phyloP scores from a whole-genome alignment of 1,140 invertebrate genomes.

The Neotoxoptera formosana region DNA sequence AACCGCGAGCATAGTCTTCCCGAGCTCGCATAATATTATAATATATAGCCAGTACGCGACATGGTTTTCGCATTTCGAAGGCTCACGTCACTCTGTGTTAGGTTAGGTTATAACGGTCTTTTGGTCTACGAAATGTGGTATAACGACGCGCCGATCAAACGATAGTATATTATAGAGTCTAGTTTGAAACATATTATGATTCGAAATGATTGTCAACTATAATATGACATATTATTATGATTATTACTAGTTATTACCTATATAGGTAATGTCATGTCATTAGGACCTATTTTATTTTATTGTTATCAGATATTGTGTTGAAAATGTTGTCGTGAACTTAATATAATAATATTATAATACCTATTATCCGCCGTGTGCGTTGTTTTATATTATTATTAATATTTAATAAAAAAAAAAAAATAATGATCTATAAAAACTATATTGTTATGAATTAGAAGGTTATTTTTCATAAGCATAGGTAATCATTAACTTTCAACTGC shows the following conservation, averaged over 20 bases:
- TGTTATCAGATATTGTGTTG: not conserved
- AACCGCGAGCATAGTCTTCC: not conserved
- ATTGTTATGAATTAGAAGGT: not conserved
- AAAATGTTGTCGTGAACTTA: not conserved
- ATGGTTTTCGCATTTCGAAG: not conserved
- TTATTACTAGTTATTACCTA: not conserved
- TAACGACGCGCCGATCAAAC: not conserved
- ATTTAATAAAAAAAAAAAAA: not conserved
- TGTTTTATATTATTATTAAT: not conserved
- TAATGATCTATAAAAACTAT: not conserved
- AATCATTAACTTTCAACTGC: constrained; percentile 9
- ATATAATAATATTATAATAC: not conserved
- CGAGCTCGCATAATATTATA: not conserved
- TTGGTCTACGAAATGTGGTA: not conserved
- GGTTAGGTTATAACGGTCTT: not conserved
- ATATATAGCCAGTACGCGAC: too few species aligned
- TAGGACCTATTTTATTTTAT: not conserved
- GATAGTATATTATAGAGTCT: not conserved
- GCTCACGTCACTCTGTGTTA: not conserved
- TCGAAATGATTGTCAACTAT: not conserved
- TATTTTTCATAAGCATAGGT: not conserved
- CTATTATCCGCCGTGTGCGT: not conserved
- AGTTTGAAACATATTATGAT: not conserved
- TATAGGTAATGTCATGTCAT: too few species aligned
- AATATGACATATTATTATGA: too few species aligned